Percentiles rank a stretch among this genome's conserved stretches.
Evolutionary conservation across 2,888 invertebrate genomes (phyloP).

Genomic region (Hirtodrosophila histrioides): DNA sequence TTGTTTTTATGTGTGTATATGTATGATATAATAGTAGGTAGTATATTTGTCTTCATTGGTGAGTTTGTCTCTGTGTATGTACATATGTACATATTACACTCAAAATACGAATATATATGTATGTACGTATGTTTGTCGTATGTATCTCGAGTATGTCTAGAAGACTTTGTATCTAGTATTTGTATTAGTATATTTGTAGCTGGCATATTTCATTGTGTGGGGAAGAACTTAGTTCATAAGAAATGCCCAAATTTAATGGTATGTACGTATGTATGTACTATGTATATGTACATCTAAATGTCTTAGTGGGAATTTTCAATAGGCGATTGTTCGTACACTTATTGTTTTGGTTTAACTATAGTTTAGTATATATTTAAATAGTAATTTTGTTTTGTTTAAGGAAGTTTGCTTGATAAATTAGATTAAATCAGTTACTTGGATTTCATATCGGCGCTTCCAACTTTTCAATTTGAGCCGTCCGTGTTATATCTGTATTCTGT

Average conservation of each 20-base stretch:
- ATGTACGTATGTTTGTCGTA: conserved; percentile 4
- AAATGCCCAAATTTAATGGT: conserved; percentile 24
- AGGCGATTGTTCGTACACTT: conserved; percentile 74
- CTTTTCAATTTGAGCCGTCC: conserved; percentile 12
- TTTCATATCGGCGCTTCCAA: conserved; percentile 45
- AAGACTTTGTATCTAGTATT: conserved; percentile 18
- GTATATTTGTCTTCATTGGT: conserved; percentile 3
- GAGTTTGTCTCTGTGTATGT: not conserved
- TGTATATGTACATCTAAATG: not conserved
- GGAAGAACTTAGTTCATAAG: conserved; percentile 70
- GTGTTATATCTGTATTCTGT: conserved; percentile 20
- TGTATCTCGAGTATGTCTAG: conserved; percentile 4
- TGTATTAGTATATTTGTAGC: conserved; percentile 27
- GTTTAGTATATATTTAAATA: conserved; percentile 10
- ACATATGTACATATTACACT: conserved; percentile 10
- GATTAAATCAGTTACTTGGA: conserved; percentile 40
- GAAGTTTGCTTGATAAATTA: conserved; percentile 44
- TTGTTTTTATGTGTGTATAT: conserved; percentile 27
- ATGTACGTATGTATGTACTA: conserved; percentile 14
- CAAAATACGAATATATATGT: conserved; percentile 18
- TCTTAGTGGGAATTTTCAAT: conserved; percentile 53
- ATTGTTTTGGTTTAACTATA: conserved; percentile 51
- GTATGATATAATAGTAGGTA: conserved; percentile 30
- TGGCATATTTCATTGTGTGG: conserved; percentile 49
- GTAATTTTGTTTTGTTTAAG: conserved; percentile 23